Conservation (phyloP, 2,888 invertebrate genomes). For the Tenodera sinensis region DNA sequence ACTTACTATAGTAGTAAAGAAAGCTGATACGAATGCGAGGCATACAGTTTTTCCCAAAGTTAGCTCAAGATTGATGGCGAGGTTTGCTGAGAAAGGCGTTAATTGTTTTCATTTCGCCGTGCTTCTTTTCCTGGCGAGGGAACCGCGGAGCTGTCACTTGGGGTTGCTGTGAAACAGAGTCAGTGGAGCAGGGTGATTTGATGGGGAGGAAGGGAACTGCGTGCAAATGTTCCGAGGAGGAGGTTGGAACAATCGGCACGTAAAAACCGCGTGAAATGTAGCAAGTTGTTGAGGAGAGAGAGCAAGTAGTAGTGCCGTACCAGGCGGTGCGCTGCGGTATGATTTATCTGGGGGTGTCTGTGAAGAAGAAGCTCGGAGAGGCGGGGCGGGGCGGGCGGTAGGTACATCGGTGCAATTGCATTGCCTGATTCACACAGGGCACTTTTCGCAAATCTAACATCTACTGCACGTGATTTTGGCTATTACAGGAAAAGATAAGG, state of each 20-base stretch:
- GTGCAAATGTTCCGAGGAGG: conserved; percentile 21
- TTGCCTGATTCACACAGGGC: neutral
- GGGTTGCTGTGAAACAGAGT: neutral
- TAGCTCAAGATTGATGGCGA: neutral
- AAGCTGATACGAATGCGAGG: too few relatives aligned
- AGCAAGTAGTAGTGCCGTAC: neutral
- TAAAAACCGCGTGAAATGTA: conserved; percentile 23
- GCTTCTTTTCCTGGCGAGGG: neutral
- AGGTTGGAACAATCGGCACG: conserved; percentile 20
- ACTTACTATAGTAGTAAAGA: too few relatives aligned
- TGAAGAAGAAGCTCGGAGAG: conserved; percentile 1
- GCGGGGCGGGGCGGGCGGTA: too few relatives aligned
- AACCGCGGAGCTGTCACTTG: neutral
- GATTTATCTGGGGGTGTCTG: conserved; percentile 17
- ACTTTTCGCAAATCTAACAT: conserved; percentile 1
- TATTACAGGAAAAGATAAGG: neutral
- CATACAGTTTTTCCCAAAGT: too few relatives aligned
- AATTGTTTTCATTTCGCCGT: neutral
- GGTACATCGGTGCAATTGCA: conserved; percentile 7
- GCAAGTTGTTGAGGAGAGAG: conserved; percentile 12
- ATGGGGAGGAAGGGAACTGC: conserved; percentile 7
- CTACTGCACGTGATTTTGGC: neutral
- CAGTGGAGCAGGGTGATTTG: neutral
- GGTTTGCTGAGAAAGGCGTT: neutral
- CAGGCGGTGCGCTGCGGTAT: conserved; percentile 16